phyloP scores from a whole-genome alignment of 2,797 vertebrate genomes.

The Melanogrammus aeglefinus region DNA sequence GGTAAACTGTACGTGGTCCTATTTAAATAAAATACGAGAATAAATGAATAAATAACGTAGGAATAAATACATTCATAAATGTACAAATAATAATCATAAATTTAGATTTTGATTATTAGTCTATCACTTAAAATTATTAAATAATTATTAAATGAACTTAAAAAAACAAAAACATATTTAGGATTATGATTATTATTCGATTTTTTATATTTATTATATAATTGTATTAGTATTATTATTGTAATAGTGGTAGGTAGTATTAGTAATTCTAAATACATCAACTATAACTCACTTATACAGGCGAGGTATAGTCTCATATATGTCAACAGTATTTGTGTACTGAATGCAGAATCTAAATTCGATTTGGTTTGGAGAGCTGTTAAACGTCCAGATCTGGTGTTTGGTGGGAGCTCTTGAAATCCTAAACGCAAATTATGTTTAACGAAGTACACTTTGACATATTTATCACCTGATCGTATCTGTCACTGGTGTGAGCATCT shows the following conservation, averaged over 20 bases:
- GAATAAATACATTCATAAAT: background rate
- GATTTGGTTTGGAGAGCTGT: background rate
- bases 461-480: constrained; percentile 3
- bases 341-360: background rate
- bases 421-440: background rate
- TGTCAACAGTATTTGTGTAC: no score
- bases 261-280: background rate
- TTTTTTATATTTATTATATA: background rate
- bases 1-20: no score
- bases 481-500: background rate
- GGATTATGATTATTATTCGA: background rate
- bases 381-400: background rate
- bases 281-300: no score
- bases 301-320: no score
- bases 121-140: background rate
- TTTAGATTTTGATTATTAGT: background rate
- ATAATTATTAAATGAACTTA: no score
- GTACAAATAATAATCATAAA: constrained; percentile 37
- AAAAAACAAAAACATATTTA: no score
- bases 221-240: no score
- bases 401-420: background rate
- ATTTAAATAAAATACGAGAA: background rate
- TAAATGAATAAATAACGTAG: background rate
- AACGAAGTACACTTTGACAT: constrained; percentile 30
- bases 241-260: background rate